Base-by-base conservation (phyloP, 2,797 vertebrate species). In the Pseudomugil tenellus region DNA sequence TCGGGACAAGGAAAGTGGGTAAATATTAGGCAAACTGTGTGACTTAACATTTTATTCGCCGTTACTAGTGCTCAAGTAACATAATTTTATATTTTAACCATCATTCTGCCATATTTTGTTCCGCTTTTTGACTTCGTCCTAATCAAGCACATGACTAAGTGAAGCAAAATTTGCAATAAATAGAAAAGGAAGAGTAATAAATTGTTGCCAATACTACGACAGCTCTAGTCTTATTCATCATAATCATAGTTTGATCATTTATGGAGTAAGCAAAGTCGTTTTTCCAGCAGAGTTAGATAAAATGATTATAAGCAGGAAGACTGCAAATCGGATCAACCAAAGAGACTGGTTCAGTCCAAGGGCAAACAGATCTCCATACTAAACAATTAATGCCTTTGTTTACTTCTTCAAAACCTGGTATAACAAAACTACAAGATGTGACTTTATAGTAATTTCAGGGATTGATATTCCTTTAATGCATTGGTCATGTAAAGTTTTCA, bases 1-100 rank as follows among this genome's bases (percentile, higher is more conserved):
- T 9, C 28, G 32, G 23, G 26, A 17, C 19, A 34, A 69, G 19
- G 57, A 21, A 75, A 46, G 58, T 49, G 28, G 32, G 48, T 34
- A 13, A 57, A 72, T 19, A 32, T 2, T 64, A 37, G 34, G 32
- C 43, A 53, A 23, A 48, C 4, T 25, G 56, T 61, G 31, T 51
- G 26, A 56, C 39, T 16, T 16, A 29, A 61, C 28, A 37, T 41
- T 51, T 52, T 53, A 16, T 4, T 51, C 49, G 26, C n/a, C 2
- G 11, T 49, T 11, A 23, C n/a, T 43, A 43, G 7, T 43, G 8
- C 8, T 6, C 19, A n/a, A 19, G 17, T 17, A 46, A 21, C 11
- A 11, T 46, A 10, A 37, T 37, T n/a, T n/a, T n/a, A n/a, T n/a
- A n/a, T n/a, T n/a, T 32, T 9, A 32, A 32, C 3, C 32, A 8